phyloP scores from a whole-genome alignment of 2,113 vertebrate genomes.

The Theristicus caerulescens region DNA sequence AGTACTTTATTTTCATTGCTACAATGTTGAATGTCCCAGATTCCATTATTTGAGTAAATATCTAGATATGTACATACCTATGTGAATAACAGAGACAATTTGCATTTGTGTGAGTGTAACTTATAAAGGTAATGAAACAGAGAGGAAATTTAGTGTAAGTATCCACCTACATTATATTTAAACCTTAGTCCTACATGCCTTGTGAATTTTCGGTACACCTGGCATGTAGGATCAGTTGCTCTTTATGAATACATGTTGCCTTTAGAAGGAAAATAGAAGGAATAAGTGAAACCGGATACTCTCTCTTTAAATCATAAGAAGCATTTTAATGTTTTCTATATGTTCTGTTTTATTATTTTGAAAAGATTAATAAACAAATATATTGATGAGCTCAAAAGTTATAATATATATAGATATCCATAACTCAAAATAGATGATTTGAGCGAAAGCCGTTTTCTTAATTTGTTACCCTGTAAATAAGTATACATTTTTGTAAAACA shows the following conservation, averaged over 20 bases:
- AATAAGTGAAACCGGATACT: slow-evolving; percentile 66
- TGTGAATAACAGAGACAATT: slow-evolving; percentile 65
- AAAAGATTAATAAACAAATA: slow-evolving; percentile 29
- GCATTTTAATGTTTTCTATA: slow-evolving; percentile 65
- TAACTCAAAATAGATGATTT: slow-evolving; percentile 74
- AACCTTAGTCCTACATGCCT: neutral
- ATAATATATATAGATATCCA: slow-evolving; percentile 69
- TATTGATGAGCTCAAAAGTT: slow-evolving; percentile 62
- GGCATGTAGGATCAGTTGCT: neutral
- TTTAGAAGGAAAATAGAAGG: slow-evolving; percentile 54
- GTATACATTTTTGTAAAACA: slow-evolving; percentile 84
- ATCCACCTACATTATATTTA: slow-evolving; percentile 44
- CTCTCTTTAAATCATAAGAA: slow-evolving; percentile 74
- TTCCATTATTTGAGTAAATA: slow-evolving; percentile 64
- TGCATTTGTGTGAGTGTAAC: slow-evolving; percentile 38
- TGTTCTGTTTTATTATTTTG: slow-evolving; percentile 55
- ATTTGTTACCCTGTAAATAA: slow-evolving; percentile 91
- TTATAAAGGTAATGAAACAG: slow-evolving; percentile 57
- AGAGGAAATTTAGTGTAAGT: slow-evolving; percentile 53
- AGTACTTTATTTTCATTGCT: slow-evolving; percentile 80
- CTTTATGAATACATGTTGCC: slow-evolving; percentile 60
- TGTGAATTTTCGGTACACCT: neutral
- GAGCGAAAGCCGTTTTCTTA: slow-evolving; percentile 82
- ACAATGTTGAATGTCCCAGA: slow-evolving; percentile 64
- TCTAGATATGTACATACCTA: slow-evolving; percentile 69